Conservation (phyloP, 2,888 invertebrate species). For the Caenorhabditis angaria region DNA sequence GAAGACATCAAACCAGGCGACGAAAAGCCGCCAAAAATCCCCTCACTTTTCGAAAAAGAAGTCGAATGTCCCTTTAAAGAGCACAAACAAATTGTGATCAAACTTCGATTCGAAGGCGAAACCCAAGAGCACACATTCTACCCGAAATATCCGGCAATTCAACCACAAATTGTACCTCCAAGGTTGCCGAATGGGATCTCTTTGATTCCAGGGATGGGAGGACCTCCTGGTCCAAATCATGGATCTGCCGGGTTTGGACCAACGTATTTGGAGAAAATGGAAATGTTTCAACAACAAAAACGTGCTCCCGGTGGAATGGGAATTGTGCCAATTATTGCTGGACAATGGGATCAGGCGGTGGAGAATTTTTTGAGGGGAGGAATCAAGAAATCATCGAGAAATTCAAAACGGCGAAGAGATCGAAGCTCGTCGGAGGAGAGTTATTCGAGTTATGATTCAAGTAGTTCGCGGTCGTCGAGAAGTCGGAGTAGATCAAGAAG, state of each 20-base stretch:
- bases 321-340: slow-evolving; percentile 1
- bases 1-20: too few species aligned
- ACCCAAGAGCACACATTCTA: slow-evolving; percentile 24
- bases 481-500: slow-evolving; percentile 37
- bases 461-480: slow-evolving; percentile 34
- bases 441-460: slow-evolving; percentile 25
- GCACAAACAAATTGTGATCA: slow-evolving; percentile 22
- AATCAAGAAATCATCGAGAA: not conserved
- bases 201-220: slow-evolving; percentile 17
- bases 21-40: slow-evolving; percentile 8
- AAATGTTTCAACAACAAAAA: slow-evolving; percentile 7
- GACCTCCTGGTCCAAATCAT: slow-evolving; percentile 29
- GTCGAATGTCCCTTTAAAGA: slow-evolving; percentile 22
- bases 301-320: slow-evolving; percentile 23
- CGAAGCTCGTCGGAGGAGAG: slow-evolving; percentile 45
- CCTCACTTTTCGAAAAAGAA: slow-evolving; percentile 36
- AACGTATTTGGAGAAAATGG: slow-evolving; percentile 9
- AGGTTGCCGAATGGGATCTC: slow-evolving; percentile 52
- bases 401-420: slow-evolving; percentile 11
- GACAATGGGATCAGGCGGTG: slow-evolving; percentile 49
- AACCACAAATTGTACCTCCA: slow-evolving; percentile 38
- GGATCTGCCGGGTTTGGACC: slow-evolving; percentile 50
- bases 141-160: slow-evolving; percentile 15
- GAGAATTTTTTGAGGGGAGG: slow-evolving; percentile 31
- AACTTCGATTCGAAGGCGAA: slow-evolving; percentile 32